Conservation (phyloP, 2,888 invertebrate genomes). For the Caenorhabditis virilis region DNA sequence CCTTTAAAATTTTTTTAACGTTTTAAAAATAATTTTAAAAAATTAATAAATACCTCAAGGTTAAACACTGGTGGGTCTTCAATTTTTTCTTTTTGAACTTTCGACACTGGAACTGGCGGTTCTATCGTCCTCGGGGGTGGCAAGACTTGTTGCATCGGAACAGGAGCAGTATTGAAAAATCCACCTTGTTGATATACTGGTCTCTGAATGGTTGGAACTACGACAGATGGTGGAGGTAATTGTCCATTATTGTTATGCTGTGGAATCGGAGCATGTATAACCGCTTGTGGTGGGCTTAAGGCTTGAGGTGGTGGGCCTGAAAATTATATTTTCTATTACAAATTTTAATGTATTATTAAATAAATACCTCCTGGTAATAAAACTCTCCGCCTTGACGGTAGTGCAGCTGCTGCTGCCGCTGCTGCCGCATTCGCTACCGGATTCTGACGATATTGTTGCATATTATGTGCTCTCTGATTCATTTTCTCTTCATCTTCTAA, state of each 20-base stretch:
- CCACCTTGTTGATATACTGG: conserved; percentile 8
- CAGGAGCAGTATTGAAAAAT: conserved; percentile 24
- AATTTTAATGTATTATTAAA: too few species aligned
- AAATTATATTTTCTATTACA: too few species aligned
- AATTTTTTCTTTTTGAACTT: neutral
- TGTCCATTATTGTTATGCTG: conserved; percentile 29
- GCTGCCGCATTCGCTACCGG: conserved; percentile 25
- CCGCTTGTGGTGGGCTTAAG: conserved; percentile 18
- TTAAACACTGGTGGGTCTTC: conserved; percentile 9
- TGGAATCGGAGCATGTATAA: conserved; percentile 46
- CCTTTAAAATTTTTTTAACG: conserved; percentile 15
- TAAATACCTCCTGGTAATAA: conserved; percentile 53
- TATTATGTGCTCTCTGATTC: conserved; percentile 5
- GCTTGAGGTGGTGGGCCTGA: too few species aligned
- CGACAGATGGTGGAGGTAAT: conserved; percentile 43
- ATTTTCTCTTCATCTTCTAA: conserved; percentile 30
- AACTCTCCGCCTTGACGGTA: conserved; percentile 49
- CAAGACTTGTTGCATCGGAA: conserved; percentile 22
- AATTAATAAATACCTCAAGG: conserved; percentile 5
- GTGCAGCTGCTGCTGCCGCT: conserved; percentile 18
- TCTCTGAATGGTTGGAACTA: conserved; percentile 43
- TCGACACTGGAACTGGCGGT: conserved; percentile 21
- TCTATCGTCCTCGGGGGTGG: conserved; percentile 37
- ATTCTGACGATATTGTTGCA: conserved; percentile 21
- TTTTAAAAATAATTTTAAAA: neutral